Conservation (phyloP, 64 coral and sea anemone genomes). For the Pachyseris speciosa region DNA sequence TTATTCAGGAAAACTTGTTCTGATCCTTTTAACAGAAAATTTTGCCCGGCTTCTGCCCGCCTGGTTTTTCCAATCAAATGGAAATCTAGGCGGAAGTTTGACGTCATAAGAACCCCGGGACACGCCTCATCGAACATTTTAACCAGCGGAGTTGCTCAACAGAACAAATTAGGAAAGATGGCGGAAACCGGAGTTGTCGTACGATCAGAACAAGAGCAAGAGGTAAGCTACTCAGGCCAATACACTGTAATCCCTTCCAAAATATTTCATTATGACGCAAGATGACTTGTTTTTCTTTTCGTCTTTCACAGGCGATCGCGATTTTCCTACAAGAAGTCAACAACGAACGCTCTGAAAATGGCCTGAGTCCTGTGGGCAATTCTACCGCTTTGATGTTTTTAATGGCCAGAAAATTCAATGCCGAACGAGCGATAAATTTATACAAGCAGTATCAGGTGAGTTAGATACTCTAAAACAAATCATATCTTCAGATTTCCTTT, state of each 20-base stretch:
- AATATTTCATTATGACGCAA: background rate
- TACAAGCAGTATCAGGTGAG: slow-evolving; percentile 62
- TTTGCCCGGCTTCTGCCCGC: too few species aligned
- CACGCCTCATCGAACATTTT: too few species aligned
- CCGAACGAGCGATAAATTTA: slow-evolving; percentile 51
- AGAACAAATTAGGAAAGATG: background rate
- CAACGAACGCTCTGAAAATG: slow-evolving; percentile 40
- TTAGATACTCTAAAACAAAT: background rate
- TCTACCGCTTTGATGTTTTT: slow-evolving; percentile 59
- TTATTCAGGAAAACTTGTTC: too few species aligned
- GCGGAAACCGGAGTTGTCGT: slow-evolving; percentile 22
- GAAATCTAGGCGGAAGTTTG: too few species aligned
- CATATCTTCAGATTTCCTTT: too few species aligned
- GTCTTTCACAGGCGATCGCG: slow-evolving; percentile 43
- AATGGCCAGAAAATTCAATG: slow-evolving; percentile 60
- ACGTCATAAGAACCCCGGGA: background rate
- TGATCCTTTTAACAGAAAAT: too few species aligned
- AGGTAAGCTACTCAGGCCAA: slow-evolving; percentile 22
- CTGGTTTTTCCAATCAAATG: too few species aligned
- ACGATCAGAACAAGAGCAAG: slow-evolving; percentile 33
- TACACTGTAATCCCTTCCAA: slow-evolving; percentile 6
- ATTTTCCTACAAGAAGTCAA: slow-evolving; percentile 51
- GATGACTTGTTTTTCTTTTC: slow-evolving; percentile 13
- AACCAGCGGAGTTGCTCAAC: background rate
- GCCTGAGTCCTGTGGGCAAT: slow-evolving; percentile 65